Evolutionary conservation across 2,797 vertebrate species (phyloP).

Genomic region (Lepus oiostolus): DNA sequence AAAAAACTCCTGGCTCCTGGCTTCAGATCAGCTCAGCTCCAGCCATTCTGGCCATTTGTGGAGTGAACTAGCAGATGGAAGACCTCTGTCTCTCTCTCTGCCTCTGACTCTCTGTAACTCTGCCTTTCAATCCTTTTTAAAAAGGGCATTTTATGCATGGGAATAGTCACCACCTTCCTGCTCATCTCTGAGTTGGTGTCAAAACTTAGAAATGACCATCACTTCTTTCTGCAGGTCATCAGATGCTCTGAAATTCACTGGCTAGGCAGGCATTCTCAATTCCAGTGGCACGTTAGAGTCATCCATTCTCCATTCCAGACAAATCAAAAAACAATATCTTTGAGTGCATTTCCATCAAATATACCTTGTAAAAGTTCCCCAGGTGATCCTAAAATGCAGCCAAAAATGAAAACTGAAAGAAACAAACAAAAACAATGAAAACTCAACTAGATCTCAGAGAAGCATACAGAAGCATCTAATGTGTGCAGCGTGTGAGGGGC

Average conservation of each 20-base stretch:
- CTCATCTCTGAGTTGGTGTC: conserved; percentile 6
- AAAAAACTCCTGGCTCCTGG: too few species aligned
- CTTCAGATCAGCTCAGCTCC: too few species aligned
- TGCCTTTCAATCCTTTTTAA: too few species aligned
- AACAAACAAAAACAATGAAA: neutral
- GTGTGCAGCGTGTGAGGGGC: neutral
- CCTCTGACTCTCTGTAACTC: too few species aligned
- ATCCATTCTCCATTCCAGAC: neutral
- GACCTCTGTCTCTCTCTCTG: too few species aligned
- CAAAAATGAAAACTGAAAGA: neutral
- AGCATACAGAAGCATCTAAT: neutral
- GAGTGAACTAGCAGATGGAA: too few species aligned
- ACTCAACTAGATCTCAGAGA: neutral
- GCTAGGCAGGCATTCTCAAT: neutral
- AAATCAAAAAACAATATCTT: neutral
- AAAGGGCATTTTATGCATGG: neutral
- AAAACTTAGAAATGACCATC: neutral
- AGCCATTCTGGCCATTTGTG: too few species aligned
- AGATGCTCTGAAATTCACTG: neutral
- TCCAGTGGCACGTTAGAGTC: neutral
- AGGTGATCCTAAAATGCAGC: neutral
- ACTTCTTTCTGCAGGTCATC: neutral
- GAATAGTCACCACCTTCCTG: neutral
- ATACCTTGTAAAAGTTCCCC: neutral
- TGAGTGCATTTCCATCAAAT: fast-evolving